Evolutionary conservation across 2,797 vertebrate species (phyloP), one percentile per base, ranked within the genome.

Genomic region (Malacoraja senta): DNA sequence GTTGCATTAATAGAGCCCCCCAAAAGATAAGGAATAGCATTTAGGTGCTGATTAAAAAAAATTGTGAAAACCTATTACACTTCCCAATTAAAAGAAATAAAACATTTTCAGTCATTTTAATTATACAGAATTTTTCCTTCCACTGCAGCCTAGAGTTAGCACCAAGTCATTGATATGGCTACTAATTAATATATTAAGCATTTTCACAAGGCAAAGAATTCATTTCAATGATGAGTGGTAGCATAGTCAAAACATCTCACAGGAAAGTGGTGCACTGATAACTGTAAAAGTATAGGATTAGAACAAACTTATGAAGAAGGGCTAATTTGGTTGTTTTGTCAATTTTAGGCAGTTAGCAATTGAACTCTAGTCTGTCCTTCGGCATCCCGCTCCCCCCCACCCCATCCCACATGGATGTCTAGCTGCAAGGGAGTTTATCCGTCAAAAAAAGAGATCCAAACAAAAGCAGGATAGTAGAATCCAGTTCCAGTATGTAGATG

Each of bases 121-220:
- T 74, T 17, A 92, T 38, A 92, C 8, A 91, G 63, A 3, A 76
- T 72, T 72, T 24, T 58, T 76, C 72, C 35, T 58, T 76, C 72
- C 71, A 92, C 90, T 92, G 90, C 90, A 92, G 90, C 90, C 90
- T 44, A 76, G 38, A 92, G 90, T 92, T 76, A 58, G 71, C 24
- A 92, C 35, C 68, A 72, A 58, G 71, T 53, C 72, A 92, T 17
- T 53, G 71, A 76, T 76, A 92, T 58, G 38, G 38, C n/a, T n/a
- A 24, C 0, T 8, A 76, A 26, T 92, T 58, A 35, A 53, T 26
- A 92, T 29, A 4, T 68, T 35, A n/a, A 88, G 15, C 44, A 76
- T 76, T 53, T 91, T 92, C 71, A 76, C 68, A 76, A 38, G 35
- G 32, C 90, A 91, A 72, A 2, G 26, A 74, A 91, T 21, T 91